Conservation (phyloP, 2,113 vertebrate species). For the Solenodon paradoxus region DNA sequence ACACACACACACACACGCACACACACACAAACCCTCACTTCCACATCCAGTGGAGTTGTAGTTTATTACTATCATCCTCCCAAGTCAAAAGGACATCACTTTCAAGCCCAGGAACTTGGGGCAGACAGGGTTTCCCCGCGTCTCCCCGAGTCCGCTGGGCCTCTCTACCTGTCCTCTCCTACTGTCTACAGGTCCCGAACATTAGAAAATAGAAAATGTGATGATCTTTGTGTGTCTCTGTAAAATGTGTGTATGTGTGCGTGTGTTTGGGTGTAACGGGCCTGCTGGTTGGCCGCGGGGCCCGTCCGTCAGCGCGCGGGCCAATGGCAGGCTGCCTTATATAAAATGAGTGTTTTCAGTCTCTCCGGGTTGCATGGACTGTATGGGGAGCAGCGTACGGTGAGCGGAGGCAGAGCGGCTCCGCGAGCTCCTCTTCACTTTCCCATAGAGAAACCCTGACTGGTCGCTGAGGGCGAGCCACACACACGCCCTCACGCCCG, state of each 20-base stretch:
- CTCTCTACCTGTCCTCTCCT: conserved; percentile 72
- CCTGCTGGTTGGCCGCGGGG: conserved; percentile 81
- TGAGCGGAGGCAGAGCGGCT: conserved; percentile 76
- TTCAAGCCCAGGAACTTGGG: conserved; percentile 59
- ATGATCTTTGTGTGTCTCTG: conserved; percentile 84
- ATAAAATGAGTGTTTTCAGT: conserved; percentile 87
- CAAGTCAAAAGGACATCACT: conserved; percentile 77
- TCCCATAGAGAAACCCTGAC: conserved; percentile 79
- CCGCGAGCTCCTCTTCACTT: conserved; percentile 76
- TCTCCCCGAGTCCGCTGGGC: conserved; percentile 6
- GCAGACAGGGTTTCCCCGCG: background rate
- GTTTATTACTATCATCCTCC: conserved; percentile 80
- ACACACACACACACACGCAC: no score
- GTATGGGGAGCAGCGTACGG: conserved; percentile 86
- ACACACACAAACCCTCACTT: conserved; percentile 63
- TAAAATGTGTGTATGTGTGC: conserved; percentile 79
- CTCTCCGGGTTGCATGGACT: conserved; percentile 87
- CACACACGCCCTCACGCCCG: conserved; percentile 61
- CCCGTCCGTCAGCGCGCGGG: conserved; percentile 83
- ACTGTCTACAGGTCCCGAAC: conserved; percentile 73
- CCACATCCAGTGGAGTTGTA: conserved; percentile 78
- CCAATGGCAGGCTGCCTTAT: conserved; percentile 88
- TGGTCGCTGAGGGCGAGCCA: conserved; percentile 69
- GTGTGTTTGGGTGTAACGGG: conserved; percentile 84
- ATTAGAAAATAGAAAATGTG: conserved; percentile 79